Percentiles rank a stretch among this genome's conserved stretches.
Conservation (phyloP, 37 sponge, comb jelly and placozoan genomes). For the Petrosia ficiformis region DNA sequence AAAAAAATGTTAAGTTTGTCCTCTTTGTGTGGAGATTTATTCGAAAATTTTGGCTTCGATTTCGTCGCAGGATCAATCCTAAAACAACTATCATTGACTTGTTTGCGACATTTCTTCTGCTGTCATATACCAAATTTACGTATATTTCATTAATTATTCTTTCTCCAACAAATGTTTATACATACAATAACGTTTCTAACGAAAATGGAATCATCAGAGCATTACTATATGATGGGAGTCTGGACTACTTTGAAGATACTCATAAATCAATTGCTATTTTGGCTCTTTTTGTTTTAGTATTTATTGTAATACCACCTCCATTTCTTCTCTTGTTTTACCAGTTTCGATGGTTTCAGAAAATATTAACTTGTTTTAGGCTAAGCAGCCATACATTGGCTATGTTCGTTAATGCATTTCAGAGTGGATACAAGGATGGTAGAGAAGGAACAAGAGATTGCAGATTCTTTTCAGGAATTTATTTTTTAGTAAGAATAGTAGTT, state of each 20-base stretch:
- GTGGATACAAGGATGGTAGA: background rate
- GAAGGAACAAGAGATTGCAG: slow-evolving; percentile 4
- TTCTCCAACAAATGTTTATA: background rate
- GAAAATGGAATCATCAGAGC: background rate
- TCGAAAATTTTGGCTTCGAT: background rate
- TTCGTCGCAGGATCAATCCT: background rate
- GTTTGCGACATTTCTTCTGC: slow-evolving; percentile 6
- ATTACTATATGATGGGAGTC: background rate
- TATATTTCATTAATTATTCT: background rate
- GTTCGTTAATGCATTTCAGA: background rate
- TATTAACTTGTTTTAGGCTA: background rate
- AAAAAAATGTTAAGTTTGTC: background rate
- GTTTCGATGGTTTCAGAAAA: background rate
- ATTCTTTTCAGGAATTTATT: background rate
- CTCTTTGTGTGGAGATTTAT: background rate
- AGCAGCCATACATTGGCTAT: background rate
- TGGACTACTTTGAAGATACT: background rate
- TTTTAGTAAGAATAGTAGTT: background rate
- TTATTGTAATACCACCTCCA: slow-evolving; percentile 1
- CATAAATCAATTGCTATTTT: background rate
- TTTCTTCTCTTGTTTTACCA: background rate
- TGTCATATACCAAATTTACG: background rate
- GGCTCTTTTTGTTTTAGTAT: background rate
- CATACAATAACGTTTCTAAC: too few species aligned
- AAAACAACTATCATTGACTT: background rate